These are phyloP conservation scores for Drosophila santomea DNA, from an alignment of 1,140 invertebrate genomes.

Conservation along the genomic window DNA sequence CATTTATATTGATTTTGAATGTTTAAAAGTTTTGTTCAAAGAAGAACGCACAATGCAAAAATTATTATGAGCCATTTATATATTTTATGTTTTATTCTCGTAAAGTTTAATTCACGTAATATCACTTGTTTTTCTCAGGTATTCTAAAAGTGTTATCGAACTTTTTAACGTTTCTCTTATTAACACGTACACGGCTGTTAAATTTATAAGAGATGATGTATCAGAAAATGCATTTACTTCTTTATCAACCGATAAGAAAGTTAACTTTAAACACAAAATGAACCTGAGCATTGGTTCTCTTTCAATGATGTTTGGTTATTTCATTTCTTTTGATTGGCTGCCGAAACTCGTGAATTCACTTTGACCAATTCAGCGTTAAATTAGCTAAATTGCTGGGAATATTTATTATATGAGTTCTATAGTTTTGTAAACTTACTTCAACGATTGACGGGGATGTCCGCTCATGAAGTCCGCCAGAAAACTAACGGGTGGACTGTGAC, in stretches of 20 bases:
- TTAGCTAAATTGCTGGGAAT: constrained; percentile 34
- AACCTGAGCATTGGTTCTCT: not conserved
- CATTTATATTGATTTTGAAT: not conserved
- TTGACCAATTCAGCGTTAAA: constrained; percentile 55
- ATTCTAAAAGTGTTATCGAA: constrained; percentile 34
- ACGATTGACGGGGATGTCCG: constrained; percentile 78
- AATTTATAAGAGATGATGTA: constrained; percentile 33
- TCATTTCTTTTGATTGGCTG: constrained; percentile 40
- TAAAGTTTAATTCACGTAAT: not conserved
- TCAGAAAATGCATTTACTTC: constrained; percentile 34
- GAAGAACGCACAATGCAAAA: too few relatives aligned
- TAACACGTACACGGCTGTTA: constrained; percentile 51
- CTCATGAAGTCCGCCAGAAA: constrained; percentile 86
- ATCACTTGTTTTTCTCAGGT: constrained; percentile 10
- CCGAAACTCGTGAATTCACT: constrained; percentile 42
- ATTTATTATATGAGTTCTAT: constrained; percentile 21
- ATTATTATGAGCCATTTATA: too few relatives aligned
- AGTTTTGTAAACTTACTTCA: constrained; percentile 68
- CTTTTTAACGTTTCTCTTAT: constrained; percentile 28
- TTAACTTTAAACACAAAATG: constrained; percentile 32
- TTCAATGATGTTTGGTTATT: constrained; percentile 10
- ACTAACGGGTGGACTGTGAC: constrained; percentile 87
- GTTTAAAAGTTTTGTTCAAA: not conserved
- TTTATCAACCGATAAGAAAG: constrained; percentile 60
- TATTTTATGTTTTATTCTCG: not conserved